These are phyloP conservation scores for Nibea coibor DNA, from an alignment of 2,113 vertebrate species.

Conservation along the genomic window DNA sequence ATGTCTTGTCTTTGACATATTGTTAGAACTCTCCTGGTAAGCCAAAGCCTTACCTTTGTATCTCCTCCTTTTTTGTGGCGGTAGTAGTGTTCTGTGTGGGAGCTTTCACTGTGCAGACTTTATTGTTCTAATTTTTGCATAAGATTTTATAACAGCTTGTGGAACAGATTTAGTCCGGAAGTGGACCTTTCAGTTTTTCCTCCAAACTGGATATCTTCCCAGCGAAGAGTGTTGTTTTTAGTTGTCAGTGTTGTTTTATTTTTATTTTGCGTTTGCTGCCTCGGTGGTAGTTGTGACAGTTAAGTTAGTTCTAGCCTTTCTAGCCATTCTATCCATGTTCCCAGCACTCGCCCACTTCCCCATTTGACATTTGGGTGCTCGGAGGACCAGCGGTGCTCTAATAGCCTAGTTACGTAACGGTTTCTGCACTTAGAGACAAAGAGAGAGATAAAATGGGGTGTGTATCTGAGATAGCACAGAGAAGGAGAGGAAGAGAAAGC, in stretches of 20 bases:
- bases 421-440: conserved; percentile 56
- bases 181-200: conserved; percentile 12
- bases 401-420: conserved; percentile 67
- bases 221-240: conserved; percentile 28
- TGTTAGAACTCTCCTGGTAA: conserved; percentile 4
- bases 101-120: not conserved
- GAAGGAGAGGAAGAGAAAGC: conserved; percentile 16
- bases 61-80: not conserved
- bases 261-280: conserved; percentile 33
- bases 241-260: conserved; percentile 42
- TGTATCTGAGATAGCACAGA: conserved; percentile 32
- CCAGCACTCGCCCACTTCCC: conserved; percentile 46
- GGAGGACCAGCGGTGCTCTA: conserved; percentile 62
- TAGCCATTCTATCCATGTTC: not conserved
- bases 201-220: conserved; percentile 14
- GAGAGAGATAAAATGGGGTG: conserved; percentile 49
- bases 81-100: not conserved
- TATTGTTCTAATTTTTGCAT: not conserved
- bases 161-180: not conserved
- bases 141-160: not conserved
- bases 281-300: conserved; percentile 23
- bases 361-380: conserved; percentile 63
- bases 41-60: not conserved
- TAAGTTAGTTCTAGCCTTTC: conserved; percentile 18
- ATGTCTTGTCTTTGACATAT: not conserved